Percentiles rank a stretch among this genome's conserved stretches.
phyloP scores from a whole-genome alignment of 2,888 invertebrate genomes.

The Eupithecia vulgata region DNA sequence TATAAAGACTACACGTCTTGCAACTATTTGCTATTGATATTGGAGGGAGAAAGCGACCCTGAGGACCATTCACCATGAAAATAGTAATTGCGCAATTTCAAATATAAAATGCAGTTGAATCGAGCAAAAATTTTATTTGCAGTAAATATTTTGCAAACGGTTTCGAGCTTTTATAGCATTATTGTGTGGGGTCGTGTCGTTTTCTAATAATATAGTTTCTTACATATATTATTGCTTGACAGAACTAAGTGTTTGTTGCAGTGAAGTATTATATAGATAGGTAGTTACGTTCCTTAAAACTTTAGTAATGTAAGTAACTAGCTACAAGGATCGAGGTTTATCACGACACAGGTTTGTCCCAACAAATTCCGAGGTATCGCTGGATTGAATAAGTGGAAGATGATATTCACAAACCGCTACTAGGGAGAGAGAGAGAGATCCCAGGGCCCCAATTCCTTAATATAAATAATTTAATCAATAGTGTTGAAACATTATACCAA shows the following conservation, averaged over 20 bases:
- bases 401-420: neutral
- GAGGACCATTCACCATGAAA: neutral
- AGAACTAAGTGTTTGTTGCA: neutral
- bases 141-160: slow-evolving; percentile 17
- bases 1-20: neutral
- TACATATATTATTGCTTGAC: neutral
- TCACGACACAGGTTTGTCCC: neutral
- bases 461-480: too few relatives aligned
- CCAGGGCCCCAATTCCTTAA: neutral
- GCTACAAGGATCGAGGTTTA: neutral
- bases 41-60: neutral
- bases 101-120: slow-evolving; percentile 13
- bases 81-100: neutral
- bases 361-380: neutral
- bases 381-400: neutral
- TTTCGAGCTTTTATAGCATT: slow-evolving; percentile 12
- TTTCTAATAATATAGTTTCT: neutral
- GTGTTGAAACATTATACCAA: too few relatives aligned
- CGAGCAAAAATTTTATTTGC: slow-evolving; percentile 5
- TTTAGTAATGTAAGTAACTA: neutral
- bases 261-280: too few relatives aligned
- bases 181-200: neutral
- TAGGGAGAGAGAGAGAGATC: neutral
- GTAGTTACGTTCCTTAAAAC: neutral
- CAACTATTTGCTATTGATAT: neutral